A percentile compares a stretch with the other conserved stretches of the same genome.
Evolutionary conservation across 2,113 vertebrate genomes (phyloP).

Genomic region (Pteronura brasiliensis): DNA sequence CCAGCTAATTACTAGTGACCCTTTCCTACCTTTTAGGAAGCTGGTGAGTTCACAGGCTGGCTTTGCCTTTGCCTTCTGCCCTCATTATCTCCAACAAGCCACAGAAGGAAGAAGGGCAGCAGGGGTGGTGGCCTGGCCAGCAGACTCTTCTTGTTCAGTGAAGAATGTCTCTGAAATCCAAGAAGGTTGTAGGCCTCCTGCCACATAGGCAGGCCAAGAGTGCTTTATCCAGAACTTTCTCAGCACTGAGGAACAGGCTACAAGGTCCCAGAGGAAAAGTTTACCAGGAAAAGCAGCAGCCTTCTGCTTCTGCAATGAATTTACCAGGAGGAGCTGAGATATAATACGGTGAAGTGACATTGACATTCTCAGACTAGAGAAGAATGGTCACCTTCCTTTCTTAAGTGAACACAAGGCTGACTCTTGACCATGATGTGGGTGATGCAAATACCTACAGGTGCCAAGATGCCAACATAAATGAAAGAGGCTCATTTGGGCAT

Average conservation of each 20-base stretch:
- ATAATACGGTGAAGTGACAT: background rate
- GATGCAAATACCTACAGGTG: background rate
- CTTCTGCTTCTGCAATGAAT: background rate
- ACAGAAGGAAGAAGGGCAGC: background rate
- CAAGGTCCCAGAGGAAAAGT: background rate
- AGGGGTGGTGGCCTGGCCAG: background rate
- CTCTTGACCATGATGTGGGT: background rate
- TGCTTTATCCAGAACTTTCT: background rate
- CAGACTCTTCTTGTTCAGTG: background rate
- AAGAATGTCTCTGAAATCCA: background rate
- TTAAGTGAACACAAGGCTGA: background rate
- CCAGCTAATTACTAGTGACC: background rate
- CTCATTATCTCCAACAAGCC: background rate
- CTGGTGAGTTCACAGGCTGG: background rate
- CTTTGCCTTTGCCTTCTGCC: background rate
- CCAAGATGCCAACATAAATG: background rate
- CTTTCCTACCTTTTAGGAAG: background rate
- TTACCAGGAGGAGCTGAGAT: background rate
- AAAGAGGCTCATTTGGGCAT: background rate
- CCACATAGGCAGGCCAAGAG: background rate
- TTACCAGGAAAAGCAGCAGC: background rate
- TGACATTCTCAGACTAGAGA: background rate
- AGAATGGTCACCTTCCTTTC: background rate
- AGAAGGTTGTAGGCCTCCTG: background rate
- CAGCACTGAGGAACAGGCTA: background rate